Conservation (phyloP, 37 sponge, comb jelly and placozoan genomes). For the Beroe forskalii region DNA sequence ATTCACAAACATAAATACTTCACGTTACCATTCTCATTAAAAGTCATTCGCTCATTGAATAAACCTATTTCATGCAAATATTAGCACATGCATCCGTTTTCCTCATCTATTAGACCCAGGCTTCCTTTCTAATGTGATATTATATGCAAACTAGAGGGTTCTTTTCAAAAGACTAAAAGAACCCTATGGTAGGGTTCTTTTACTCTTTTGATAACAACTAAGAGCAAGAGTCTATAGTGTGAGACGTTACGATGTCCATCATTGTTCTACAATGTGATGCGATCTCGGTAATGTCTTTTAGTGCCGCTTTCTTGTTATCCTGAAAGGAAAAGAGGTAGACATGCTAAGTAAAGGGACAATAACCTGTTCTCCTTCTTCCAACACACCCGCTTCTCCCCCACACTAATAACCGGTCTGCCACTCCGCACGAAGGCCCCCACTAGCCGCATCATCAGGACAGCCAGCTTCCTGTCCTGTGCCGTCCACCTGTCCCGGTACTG, state of each 20-base stretch:
- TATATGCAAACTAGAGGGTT: no score
- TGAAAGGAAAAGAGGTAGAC: neutral
- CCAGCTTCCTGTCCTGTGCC: neutral
- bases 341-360: no score
- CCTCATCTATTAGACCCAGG: no score
- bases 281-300: neutral
- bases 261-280: neutral
- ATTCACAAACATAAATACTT: no score
- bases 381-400: neutral
- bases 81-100: no score
- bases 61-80: no score
- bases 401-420: neutral
- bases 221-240: neutral
- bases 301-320: neutral
- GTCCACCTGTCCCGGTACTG: neutral
- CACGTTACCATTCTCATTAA: no score
- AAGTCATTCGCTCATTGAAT: no score
- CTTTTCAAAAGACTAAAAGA: no score
- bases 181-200: no score
- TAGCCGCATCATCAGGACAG: neutral
- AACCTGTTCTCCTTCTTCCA: neutral
- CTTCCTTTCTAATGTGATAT: no score
- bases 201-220: no score
- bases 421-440: neutral
- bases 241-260: neutral